Base-by-base conservation (phyloP, 2,888 invertebrate genomes). In the Ceramica pisi region DNA sequence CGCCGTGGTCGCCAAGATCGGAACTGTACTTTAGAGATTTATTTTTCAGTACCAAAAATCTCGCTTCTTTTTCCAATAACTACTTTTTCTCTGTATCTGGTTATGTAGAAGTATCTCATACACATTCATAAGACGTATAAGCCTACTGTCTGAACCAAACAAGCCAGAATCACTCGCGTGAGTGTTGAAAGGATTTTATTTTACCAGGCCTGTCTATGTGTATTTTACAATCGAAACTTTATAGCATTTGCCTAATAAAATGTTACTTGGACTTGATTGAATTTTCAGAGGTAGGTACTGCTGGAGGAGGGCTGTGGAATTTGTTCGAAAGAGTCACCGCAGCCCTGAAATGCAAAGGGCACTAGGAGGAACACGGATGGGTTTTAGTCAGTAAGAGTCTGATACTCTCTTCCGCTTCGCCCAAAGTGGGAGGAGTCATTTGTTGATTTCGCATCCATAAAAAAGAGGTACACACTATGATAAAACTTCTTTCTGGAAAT, bases 201-300 rank as follows among this genome's bases (percentile, higher is more conserved):
- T 44, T 31, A 59, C 21, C 35, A 57, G 61, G 55, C 51, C 68
- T 65, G 16, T 51, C 35, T 61, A 56, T 53, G 57, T 44, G 57
- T 44, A 66, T 70, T 56, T 65, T 51, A 71, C 50, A 56, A 50
- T 62, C 48, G 55, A 23, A 65, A 60, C 31, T 81, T 81, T 78
- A 73, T 67, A 51, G 68, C 59, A 53, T 78, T 62, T 65, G 38
- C 46, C 26, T 77, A 63, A 68, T 83, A 73, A 69, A 73, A 77
- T 63, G 16, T 60, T 71, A 66, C 46, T 60, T 56, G 31, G 61
- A 64, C 53, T 51, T 64, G 84, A 81, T 81, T 77, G 66, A 77
- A 65, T 71, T 67, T 53, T 50, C 21, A 23, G 14, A 10, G 61
- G 26, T 26, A 41, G 10, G 12, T 26, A 26, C n/a, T n/a, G n/a